phyloP scores from a whole-genome alignment of 2,888 invertebrate species.

The Eudemis profundana region DNA sequence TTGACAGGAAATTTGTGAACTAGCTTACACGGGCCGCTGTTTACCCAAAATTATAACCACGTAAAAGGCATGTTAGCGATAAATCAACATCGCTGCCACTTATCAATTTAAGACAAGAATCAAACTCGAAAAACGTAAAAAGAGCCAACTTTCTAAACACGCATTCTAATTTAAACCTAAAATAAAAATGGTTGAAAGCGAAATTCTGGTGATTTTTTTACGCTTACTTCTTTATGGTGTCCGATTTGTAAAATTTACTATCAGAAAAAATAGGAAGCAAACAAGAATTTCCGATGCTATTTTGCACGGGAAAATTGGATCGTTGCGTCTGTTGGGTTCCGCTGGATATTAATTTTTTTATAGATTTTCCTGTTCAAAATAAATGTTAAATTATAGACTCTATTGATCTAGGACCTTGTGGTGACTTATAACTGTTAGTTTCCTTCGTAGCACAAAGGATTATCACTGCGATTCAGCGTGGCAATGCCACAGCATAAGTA shows the following conservation, averaged over 20 bases:
- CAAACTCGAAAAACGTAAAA: slow-evolving; percentile 13
- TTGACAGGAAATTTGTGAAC: too few relatives aligned
- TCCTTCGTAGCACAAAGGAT: too few relatives aligned
- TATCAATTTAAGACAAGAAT: slow-evolving; percentile 42
- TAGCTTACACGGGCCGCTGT: background rate
- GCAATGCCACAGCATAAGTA: too few relatives aligned
- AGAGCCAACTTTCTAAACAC: background rate
- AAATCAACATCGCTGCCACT: slow-evolving; percentile 32
- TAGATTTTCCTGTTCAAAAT: too few relatives aligned
- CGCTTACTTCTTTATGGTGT: too few relatives aligned
- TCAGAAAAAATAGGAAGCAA: too few relatives aligned
- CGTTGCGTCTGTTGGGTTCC: slow-evolving; percentile 1
- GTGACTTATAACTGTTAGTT: too few relatives aligned
- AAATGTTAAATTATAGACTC: too few relatives aligned
- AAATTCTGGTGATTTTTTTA: background rate
- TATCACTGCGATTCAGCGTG: too few relatives aligned
- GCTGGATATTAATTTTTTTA: background rate
- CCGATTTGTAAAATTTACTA: too few relatives aligned
- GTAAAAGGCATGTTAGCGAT: slow-evolving; percentile 26
- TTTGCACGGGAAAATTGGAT: slow-evolving; percentile 4
- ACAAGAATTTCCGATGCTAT: too few relatives aligned
- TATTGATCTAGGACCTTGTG: too few relatives aligned
- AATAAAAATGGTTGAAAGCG: background rate
- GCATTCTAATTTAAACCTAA: background rate
- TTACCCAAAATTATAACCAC: slow-evolving; percentile 27